Percentiles rank a stretch among this genome's conserved stretches.
Conservation (phyloP, 2,113 vertebrate genomes). For the Onychorhynchus coronatus region DNA sequence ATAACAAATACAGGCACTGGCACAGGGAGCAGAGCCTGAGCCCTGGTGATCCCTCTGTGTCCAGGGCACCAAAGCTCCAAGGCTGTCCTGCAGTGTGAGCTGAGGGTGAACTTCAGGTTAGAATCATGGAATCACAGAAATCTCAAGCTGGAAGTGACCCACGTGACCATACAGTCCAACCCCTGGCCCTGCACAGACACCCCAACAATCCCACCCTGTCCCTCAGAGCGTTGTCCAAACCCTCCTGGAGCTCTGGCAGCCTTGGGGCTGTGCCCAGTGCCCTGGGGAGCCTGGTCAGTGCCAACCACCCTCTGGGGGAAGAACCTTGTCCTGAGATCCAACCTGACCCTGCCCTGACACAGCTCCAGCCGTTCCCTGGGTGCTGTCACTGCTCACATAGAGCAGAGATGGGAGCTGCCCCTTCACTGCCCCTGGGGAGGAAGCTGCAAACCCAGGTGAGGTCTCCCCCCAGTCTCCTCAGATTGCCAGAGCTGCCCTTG, state of each 20-base stretch:
- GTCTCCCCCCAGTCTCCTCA: neutral
- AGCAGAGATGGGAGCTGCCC: neutral
- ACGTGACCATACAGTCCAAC: neutral
- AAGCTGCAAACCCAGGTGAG: neutral
- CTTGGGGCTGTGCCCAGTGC: too few species aligned
- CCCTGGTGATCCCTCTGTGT: neutral
- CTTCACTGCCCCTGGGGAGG: neutral
- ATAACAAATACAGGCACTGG: neutral
- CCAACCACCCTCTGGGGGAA: neutral
- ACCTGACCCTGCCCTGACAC: neutral
- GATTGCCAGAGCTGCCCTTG: neutral
- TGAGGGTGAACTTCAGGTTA: neutral
- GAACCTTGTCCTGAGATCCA: neutral
- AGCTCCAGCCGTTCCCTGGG: neutral
- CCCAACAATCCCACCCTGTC: neutral
- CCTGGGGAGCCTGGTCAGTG: neutral
- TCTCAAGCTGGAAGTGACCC: neutral
- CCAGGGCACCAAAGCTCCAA: neutral
- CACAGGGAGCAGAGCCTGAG: neutral
- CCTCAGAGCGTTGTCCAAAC: neutral
- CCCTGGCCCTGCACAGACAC: neutral
- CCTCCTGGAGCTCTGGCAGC: neutral
- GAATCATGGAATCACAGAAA: neutral
- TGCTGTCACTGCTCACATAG: neutral
- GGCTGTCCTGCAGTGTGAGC: neutral